phyloP scores from a whole-genome alignment of 1,140 invertebrate genomes.

The Calliopsis andreniformis region DNA sequence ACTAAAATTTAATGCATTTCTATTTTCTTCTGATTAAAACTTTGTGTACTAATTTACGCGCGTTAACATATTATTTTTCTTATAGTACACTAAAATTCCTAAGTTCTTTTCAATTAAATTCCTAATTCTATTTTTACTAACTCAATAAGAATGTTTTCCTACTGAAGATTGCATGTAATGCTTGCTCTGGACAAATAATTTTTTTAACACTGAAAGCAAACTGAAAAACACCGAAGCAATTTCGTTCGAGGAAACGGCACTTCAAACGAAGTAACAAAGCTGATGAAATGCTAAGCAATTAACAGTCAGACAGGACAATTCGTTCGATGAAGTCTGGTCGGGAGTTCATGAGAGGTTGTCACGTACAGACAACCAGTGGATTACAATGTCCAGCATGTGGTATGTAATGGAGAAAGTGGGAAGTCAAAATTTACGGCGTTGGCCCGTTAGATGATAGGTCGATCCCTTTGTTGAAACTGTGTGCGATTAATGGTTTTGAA shows the following conservation, averaged over 20 bases:
- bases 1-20: conserved; percentile 17
- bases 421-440: conserved; percentile 11
- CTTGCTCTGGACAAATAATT: no score
- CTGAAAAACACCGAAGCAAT: no score
- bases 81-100: no score
- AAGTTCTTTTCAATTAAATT: no score
- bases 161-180: no score
- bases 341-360: conserved; percentile 12
- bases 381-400: conserved; percentile 17
- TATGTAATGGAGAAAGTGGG: conserved; percentile 20
- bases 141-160: no score
- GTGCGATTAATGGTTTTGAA: not conserved
- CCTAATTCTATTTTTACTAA: no score
- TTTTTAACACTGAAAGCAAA: no score
- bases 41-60: not conserved
- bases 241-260: no score
- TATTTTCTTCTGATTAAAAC: conserved; percentile 11
- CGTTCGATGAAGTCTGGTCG: not conserved
- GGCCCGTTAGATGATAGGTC: not conserved
- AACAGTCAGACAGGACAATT: conserved; percentile 2
- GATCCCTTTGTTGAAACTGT: not conserved
- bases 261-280: not conserved
- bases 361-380: conserved; percentile 8
- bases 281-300: conserved; percentile 1
- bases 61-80: no score